A percentile compares a stretch with the other conserved stretches of the same genome.
phyloP scores from a whole-genome alignment of 2,113 vertebrate genomes.

The Tupaia tana region DNA sequence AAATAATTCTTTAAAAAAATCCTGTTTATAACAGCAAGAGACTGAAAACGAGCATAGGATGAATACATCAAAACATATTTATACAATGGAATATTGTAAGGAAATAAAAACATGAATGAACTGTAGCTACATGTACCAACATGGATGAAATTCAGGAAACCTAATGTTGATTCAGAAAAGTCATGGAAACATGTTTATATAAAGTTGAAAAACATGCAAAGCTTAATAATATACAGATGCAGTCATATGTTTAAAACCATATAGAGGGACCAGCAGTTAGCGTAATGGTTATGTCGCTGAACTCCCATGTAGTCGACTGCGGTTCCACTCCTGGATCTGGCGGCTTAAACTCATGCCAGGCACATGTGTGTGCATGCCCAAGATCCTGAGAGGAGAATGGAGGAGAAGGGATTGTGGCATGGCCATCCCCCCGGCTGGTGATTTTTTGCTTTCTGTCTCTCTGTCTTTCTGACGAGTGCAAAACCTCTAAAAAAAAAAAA shows the following conservation, averaged over 20 bases:
- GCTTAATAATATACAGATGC: conserved; percentile 28
- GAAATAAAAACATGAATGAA: conserved; percentile 53
- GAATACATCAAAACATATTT: conserved; percentile 36
- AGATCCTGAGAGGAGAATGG: too few species aligned
- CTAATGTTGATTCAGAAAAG: conserved; percentile 48
- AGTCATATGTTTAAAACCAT: conserved; percentile 48
- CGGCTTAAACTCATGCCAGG: too few species aligned
- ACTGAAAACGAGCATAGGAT: conserved; percentile 11
- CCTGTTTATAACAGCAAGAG: conserved; percentile 35
- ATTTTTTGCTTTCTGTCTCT: too few species aligned
- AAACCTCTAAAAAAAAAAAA: too few species aligned
- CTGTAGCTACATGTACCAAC: conserved; percentile 29
- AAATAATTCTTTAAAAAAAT: conserved; percentile 35
- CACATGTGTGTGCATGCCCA: too few species aligned
- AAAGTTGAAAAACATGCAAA: conserved; percentile 54
- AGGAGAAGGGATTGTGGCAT: too few species aligned
- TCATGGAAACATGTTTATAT: conserved; percentile 51
- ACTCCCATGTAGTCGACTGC: too few species aligned
- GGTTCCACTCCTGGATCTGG: too few species aligned
- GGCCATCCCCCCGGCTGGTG: too few species aligned
- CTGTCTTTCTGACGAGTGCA: too few species aligned
- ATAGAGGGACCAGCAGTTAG: conserved; percentile 26
- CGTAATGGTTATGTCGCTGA: too few species aligned
- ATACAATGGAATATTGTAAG: conserved; percentile 7
- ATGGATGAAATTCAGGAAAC: conserved; percentile 36